Conservation (phyloP, 2,113 vertebrate genomes). For the Brienomyrus brachyistius region DNA sequence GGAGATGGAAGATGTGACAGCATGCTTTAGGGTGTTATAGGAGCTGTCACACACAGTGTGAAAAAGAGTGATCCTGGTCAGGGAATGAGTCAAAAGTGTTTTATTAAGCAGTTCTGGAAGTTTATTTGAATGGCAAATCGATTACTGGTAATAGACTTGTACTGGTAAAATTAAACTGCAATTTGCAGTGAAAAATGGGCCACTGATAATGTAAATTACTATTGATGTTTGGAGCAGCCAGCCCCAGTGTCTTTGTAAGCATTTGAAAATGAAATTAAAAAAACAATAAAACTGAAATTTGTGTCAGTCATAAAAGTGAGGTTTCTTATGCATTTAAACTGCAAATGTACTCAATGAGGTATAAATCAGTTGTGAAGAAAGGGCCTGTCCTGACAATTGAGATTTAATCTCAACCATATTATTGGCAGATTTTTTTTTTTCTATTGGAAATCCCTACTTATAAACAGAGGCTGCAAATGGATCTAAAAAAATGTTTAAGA, state of each 20-base stretch:
- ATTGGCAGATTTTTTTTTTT: not conserved
- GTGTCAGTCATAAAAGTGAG: not conserved
- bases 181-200: conserved; percentile 4
- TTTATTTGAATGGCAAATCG: conserved; percentile 12
- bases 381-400: not conserved
- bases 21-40: not conserved
- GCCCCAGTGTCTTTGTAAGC: not conserved
- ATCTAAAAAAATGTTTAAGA: not conserved
- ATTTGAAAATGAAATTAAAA: not conserved
- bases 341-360: not conserved
- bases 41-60: not conserved
- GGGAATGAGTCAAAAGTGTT: not conserved
- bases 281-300: not conserved
- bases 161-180: conserved; percentile 12
- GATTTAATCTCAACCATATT: not conserved
- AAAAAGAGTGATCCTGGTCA: not conserved
- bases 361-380: not conserved
- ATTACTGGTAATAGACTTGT: conserved; percentile 8
- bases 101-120: conserved; percentile 10
- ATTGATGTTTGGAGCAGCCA: not conserved
- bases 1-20: not conserved
- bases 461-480: not conserved
- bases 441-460: not conserved
- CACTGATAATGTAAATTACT: not conserved
- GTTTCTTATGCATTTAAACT: not conserved